Conservation (phyloP, 2,113 vertebrate species). For the Semnopithecus entellus region DNA sequence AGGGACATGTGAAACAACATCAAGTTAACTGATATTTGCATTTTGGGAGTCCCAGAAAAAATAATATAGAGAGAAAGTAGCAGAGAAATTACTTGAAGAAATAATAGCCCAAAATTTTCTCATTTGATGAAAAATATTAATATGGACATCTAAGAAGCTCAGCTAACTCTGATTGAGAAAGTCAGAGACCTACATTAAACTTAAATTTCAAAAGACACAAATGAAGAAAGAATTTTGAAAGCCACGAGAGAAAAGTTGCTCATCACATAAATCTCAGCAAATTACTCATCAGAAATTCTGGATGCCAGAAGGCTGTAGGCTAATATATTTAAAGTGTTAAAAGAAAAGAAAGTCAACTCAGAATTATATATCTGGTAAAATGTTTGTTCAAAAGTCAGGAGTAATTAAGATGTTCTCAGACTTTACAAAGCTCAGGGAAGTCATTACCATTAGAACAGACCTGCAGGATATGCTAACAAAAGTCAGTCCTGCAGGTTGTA, state of each 20-base stretch:
- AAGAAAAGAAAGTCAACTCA: neutral
- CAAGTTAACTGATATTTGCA: neutral
- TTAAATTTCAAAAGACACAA: neutral
- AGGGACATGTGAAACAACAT: neutral
- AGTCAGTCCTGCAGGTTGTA: neutral
- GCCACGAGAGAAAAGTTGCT: neutral
- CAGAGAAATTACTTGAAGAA: neutral
- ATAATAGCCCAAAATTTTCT: neutral
- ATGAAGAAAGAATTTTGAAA: neutral
- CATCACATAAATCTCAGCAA: neutral
- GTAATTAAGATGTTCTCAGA: neutral
- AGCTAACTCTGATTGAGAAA: neutral
- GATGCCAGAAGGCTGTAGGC: neutral
- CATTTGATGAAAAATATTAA: neutral
- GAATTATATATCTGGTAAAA: neutral
- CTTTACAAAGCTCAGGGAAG: too few relatives aligned
- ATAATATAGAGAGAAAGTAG: neutral
- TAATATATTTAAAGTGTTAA: neutral
- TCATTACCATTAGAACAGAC: too few relatives aligned
- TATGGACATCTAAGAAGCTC: neutral
- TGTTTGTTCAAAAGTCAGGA: neutral
- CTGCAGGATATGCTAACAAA: too few relatives aligned
- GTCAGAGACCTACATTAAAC: neutral
- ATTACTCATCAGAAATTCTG: neutral
- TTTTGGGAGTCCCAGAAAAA: neutral